Conservation (phyloP, 30 jellyfish, hydroid and myxozoan genomes). For the Turritopsis dohrnii region DNA sequence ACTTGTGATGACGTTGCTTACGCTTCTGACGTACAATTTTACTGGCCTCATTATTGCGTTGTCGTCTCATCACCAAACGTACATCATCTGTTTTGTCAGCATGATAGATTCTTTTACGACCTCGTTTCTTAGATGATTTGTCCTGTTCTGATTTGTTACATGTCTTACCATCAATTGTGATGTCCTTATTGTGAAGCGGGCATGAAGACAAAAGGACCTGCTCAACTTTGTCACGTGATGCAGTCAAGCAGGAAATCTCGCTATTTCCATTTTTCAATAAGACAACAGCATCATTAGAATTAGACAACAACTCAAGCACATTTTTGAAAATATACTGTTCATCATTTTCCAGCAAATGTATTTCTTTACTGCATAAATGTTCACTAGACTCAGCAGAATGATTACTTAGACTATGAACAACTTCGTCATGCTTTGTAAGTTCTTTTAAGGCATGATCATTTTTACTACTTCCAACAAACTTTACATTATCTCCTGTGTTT, state of each 20-base stretch:
- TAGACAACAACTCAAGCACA: neutral
- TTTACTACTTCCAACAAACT: neutral
- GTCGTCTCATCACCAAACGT: conserved; percentile 27
- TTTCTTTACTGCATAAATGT: neutral
- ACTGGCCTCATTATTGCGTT: conserved; percentile 29
- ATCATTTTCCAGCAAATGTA: neutral
- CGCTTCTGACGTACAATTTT: conserved; percentile 13
- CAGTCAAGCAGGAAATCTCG: neutral
- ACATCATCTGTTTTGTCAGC: neutral
- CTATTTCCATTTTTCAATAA: neutral
- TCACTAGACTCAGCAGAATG: neutral
- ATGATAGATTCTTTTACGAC: conserved; percentile 26
- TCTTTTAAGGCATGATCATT: neutral
- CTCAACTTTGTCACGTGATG: conserved; percentile 5
- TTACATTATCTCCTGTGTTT: neutral
- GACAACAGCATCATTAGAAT: conserved; percentile 13
- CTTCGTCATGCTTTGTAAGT: neutral
- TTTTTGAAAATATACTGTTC: neutral
- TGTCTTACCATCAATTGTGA: neutral
- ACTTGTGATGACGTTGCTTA: neutral
- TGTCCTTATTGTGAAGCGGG: neutral
- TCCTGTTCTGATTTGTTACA: neutral
- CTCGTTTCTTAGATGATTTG: neutral
- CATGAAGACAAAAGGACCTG: neutral
- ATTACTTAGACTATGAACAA: neutral